These are phyloP conservation scores for Venustoraphidia nigricollis DNA, from an alignment of 2,888 invertebrate species.

Conservation along the genomic window DNA sequence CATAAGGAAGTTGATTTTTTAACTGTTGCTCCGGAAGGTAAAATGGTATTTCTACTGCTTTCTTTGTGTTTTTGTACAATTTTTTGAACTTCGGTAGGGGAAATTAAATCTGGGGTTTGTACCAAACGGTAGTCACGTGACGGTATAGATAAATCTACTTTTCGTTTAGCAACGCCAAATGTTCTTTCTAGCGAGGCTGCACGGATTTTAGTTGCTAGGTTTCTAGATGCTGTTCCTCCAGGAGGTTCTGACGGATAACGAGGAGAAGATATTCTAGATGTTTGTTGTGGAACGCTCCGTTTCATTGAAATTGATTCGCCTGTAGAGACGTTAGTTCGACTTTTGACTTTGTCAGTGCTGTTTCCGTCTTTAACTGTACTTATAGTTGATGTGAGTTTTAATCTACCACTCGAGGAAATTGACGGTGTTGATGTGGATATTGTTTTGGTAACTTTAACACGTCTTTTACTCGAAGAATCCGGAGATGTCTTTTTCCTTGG, in stretches of 20 bases:
- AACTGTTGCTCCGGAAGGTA: slow-evolving; percentile 22
- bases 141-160: slow-evolving; percentile 26
- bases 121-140: slow-evolving; percentile 18
- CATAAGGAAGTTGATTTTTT: slow-evolving; percentile 27
- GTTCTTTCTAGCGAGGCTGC: slow-evolving; percentile 39
- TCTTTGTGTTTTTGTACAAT: slow-evolving; percentile 28
- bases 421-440: slow-evolving; percentile 15
- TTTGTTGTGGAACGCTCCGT: slow-evolving; percentile 13
- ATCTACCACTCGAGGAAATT: slow-evolving; percentile 19
- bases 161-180: slow-evolving; percentile 36
- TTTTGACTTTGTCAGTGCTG: slow-evolving; percentile 27
- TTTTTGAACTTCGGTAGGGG: slow-evolving; percentile 40
- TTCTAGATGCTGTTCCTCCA: neutral
- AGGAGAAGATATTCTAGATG: neutral
- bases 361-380: slow-evolving; percentile 25
- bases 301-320: slow-evolving; percentile 4
- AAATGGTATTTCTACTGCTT: slow-evolving; percentile 14
- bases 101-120: slow-evolving; percentile 37
- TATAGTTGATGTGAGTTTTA: slow-evolving; percentile 24
- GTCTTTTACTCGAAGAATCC: slow-evolving; percentile 19
- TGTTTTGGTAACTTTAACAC: slow-evolving; percentile 21
- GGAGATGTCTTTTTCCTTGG: slow-evolving; percentile 14
- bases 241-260: slow-evolving; percentile 1
- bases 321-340: slow-evolving; percentile 15
- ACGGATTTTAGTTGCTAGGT: slow-evolving; percentile 12